Evolutionary conservation across 2,797 vertebrate genomes (phyloP).

Genomic region (Alca torda): DNA sequence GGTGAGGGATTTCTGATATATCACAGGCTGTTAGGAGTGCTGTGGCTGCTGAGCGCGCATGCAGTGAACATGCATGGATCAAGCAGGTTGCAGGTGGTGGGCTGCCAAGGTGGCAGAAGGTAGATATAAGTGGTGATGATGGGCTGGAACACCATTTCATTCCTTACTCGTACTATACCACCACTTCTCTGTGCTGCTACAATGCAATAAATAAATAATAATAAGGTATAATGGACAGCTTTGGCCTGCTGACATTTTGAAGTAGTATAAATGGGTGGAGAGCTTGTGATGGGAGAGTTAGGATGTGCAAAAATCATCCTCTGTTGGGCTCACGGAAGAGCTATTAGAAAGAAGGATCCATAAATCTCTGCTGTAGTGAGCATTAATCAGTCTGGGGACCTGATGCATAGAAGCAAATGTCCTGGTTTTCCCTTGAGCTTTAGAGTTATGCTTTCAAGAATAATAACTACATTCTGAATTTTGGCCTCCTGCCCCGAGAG

Average conservation of each 20-base stretch:
- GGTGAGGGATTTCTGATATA: neutral
- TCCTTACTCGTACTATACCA: neutral
- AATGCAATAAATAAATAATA: neutral
- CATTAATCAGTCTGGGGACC: neutral
- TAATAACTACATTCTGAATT: neutral
- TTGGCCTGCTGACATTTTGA: neutral
- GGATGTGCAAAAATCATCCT: neutral
- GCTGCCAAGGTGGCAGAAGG: neutral
- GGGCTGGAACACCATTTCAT: neutral
- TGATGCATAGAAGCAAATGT: neutral
- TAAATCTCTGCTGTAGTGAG: neutral
- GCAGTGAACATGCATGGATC: neutral
- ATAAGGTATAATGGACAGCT: neutral
- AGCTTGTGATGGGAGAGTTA: neutral
- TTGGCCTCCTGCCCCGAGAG: neutral
- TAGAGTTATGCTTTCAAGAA: neutral
- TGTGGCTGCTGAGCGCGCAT: neutral
- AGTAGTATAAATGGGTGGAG: neutral
- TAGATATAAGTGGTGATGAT: neutral
- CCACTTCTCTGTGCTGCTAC: neutral
- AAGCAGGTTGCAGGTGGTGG: neutral
- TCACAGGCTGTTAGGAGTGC: neutral
- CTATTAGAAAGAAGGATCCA: neutral
- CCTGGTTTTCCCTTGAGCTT: neutral
- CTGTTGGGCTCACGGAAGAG: neutral